Percentiles rank a stretch among this genome's conserved stretches.
Evolutionary conservation across 2,113 vertebrate species (phyloP).

Genomic region (Mustela nigripes): DNA sequence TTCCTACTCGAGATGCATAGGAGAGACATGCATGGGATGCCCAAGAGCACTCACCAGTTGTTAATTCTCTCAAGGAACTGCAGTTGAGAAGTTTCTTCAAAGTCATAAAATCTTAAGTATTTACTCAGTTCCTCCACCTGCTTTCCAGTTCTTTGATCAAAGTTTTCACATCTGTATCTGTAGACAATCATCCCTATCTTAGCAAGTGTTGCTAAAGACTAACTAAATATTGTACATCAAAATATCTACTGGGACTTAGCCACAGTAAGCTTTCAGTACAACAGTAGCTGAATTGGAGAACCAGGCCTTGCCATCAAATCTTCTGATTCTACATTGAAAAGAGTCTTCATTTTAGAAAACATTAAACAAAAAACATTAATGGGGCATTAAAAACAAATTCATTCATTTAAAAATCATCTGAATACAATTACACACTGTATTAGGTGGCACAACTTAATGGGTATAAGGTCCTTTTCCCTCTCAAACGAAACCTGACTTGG

Average conservation of each 20-base stretch:
- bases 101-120: slow-evolving; percentile 34
- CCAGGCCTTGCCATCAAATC: not conserved
- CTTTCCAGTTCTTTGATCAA: slow-evolving; percentile 28
- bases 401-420: slow-evolving; percentile 20
- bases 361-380: slow-evolving; percentile 5
- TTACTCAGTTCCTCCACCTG: slow-evolving; percentile 5
- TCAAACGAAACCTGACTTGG: not conserved
- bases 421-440: not conserved
- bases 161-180: not conserved
- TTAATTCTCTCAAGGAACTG: not conserved
- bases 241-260: not conserved
- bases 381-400: not conserved
- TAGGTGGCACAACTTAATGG: not conserved
- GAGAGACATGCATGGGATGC: not conserved
- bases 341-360: slow-evolving; percentile 22
- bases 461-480: not conserved
- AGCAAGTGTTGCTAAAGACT: not conserved
- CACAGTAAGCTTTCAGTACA: not conserved
- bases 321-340: slow-evolving; percentile 3
- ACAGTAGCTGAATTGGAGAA: not conserved
- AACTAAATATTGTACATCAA: slow-evolving; percentile 1
- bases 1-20: not conserved
- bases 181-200: not conserved
- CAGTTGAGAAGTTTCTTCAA: not conserved
- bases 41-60: not conserved